These are phyloP conservation scores for Heterodera carotae DNA, from an alignment of 1,140 invertebrate genomes.

Conservation along the genomic window DNA sequence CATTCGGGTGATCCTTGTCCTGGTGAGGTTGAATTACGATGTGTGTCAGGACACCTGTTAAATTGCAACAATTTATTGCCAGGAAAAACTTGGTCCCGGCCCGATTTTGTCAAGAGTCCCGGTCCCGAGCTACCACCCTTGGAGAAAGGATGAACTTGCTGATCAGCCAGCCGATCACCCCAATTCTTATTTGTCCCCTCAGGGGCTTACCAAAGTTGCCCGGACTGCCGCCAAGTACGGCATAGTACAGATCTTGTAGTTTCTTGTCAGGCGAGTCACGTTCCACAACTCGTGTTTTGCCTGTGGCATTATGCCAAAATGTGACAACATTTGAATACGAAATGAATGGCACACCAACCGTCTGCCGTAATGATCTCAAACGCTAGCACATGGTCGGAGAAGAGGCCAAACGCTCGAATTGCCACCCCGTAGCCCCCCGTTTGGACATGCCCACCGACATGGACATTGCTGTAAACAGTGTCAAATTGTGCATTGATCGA, in stretches of 20 bases:
- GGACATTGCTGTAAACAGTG: not conserved
- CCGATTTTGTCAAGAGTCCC: too few species aligned
- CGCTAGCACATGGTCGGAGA: not conserved
- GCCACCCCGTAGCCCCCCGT: not conserved
- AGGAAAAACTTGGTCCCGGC: too few species aligned
- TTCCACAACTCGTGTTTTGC: too few species aligned
- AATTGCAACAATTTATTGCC: too few species aligned
- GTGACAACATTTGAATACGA: not conserved
- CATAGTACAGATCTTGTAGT: too few species aligned
- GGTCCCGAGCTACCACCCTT: too few species aligned
- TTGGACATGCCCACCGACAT: not conserved
- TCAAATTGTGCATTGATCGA: too few species aligned
- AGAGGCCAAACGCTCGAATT: not conserved
- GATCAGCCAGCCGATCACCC: too few species aligned
- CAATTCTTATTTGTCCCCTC: too few species aligned
- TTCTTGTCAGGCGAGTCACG: too few species aligned
- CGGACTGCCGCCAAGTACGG: constrained; percentile 8
- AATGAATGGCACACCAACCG: not conserved
- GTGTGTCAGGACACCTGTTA: constrained; percentile 1
- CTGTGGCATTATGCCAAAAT: too few species aligned
- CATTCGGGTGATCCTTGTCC: constrained; percentile 1
- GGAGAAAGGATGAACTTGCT: too few species aligned
- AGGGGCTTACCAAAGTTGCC: constrained; percentile 11
- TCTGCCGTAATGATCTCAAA: not conserved
- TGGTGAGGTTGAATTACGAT: not conserved